Conservation (phyloP, 2,888 invertebrate genomes). For the Noctua janthe region DNA sequence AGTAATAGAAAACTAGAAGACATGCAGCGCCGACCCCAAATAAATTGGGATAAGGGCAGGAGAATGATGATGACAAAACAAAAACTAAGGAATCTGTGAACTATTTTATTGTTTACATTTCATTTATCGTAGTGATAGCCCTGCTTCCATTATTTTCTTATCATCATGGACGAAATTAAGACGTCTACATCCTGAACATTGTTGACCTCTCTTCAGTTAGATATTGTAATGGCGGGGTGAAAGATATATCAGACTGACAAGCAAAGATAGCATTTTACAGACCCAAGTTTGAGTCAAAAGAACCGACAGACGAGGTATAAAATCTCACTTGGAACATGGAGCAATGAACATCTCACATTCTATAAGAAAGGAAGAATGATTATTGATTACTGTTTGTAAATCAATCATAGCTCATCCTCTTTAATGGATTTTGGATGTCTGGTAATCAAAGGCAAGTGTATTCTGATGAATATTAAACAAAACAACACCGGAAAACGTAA, state of each 20-base stretch:
- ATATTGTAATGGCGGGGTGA: slow-evolving; percentile 65
- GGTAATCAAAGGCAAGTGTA: slow-evolving; percentile 67
- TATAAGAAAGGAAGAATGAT: not conserved
- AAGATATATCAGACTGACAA: slow-evolving; percentile 79
- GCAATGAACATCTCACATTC: slow-evolving; percentile 6
- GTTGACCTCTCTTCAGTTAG: slow-evolving; percentile 80
- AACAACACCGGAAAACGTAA: slow-evolving; percentile 28
- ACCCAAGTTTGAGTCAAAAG: slow-evolving; percentile 10
- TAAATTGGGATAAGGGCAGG: too few species aligned
- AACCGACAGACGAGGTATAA: slow-evolving; percentile 5
- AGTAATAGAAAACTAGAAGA: too few species aligned
- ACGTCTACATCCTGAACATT: slow-evolving; percentile 82
- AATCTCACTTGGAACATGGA: slow-evolving; percentile 9
- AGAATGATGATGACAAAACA: not conserved
- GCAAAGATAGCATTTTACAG: slow-evolving; percentile 49
- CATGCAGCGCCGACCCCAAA: too few species aligned
- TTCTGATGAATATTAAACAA: slow-evolving; percentile 57
- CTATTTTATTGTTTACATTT: not conserved
- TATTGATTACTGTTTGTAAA: slow-evolving; percentile 24
- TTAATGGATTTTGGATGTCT: slow-evolving; percentile 54
- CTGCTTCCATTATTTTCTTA: slow-evolving; percentile 65
- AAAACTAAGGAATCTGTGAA: not conserved
- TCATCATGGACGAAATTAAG: slow-evolving; percentile 79
- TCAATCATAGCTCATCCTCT: slow-evolving; percentile 11
- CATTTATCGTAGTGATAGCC: slow-evolving; percentile 51